phyloP scores from a whole-genome alignment of 2,797 vertebrate genomes.

The Girardinus metallicus region DNA sequence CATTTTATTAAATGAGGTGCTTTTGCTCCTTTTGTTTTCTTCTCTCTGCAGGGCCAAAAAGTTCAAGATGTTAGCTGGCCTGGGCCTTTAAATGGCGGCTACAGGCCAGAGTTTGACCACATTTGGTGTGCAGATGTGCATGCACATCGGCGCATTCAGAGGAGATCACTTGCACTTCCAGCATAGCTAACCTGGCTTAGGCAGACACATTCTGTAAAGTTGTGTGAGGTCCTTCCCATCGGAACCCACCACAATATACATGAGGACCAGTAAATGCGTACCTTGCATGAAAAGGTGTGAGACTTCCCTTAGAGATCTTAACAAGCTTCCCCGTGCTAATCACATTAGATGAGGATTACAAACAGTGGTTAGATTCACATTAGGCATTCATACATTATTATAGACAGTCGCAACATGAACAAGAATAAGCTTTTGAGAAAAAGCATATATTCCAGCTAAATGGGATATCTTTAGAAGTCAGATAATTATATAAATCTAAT shows the following conservation, averaged over 20 bases:
- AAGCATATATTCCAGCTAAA: not conserved
- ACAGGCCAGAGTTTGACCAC: constrained; percentile 91
- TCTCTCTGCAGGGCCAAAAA: constrained; percentile 92
- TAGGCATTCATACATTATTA: not conserved
- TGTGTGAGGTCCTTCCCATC: constrained; percentile 47
- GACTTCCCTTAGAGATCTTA: constrained; percentile 32
- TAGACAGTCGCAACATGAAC: not conserved
- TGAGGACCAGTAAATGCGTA: constrained; percentile 60
- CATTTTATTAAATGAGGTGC: constrained; percentile 90
- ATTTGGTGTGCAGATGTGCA: constrained; percentile 74
- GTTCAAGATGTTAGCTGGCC: constrained; percentile 95
- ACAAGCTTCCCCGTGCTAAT: not conserved
- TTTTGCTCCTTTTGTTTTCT: constrained; percentile 92
- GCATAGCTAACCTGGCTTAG: constrained; percentile 60
- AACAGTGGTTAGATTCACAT: not conserved
- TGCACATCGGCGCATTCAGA: constrained; percentile 62
- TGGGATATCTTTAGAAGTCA: not conserved
- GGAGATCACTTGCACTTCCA: constrained; percentile 66
- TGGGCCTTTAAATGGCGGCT: constrained; percentile 91
- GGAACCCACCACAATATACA: constrained; percentile 32
- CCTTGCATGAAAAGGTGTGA: constrained; percentile 53
- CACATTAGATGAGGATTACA: not conserved
- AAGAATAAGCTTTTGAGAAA: constrained; percentile 10
- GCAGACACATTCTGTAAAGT: constrained; percentile 56
- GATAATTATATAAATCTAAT: not conserved